phyloP scores from a whole-genome alignment of 2,113 vertebrate species.

The Boleophthalmus pectinirostris region DNA sequence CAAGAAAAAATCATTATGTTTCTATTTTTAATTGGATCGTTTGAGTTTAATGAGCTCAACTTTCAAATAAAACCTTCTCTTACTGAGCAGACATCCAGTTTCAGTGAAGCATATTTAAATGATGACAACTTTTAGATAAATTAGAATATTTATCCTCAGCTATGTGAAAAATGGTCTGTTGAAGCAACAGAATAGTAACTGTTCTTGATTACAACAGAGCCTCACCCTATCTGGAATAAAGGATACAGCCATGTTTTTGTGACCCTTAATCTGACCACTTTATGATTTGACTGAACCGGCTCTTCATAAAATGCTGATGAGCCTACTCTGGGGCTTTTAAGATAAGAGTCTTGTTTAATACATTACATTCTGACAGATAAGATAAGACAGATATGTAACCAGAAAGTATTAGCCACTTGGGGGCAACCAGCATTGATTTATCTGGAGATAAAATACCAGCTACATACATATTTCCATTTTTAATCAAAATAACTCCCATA shows the following conservation, averaged over 20 bases:
- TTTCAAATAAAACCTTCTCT: constrained; percentile 12
- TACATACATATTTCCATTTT: background rate
- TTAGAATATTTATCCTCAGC: background rate
- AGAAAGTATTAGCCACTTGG: constrained; percentile 12
- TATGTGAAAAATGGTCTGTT: background rate
- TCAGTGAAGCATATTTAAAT: constrained; percentile 21
- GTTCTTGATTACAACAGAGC: background rate
- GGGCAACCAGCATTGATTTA: constrained; percentile 17
- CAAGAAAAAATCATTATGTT: background rate
- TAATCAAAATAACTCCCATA: background rate
- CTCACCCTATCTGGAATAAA: background rate
- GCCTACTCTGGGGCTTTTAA: constrained; percentile 15
- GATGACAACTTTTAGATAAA: background rate
- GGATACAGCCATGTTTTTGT: background rate
- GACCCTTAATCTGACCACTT: background rate
- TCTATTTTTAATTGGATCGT: constrained; percentile 14
- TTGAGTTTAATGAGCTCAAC: constrained; percentile 7
- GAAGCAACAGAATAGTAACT: background rate
- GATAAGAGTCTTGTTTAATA: constrained; percentile 36
- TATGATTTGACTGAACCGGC: background rate
- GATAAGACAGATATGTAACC: constrained; percentile 28
- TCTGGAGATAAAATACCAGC: constrained; percentile 6
- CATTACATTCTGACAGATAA: constrained; percentile 33
- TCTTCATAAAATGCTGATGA: constrained; percentile 1
- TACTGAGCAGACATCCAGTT: constrained; percentile 9